Base-by-base conservation (phyloP, 2,113 vertebrate genomes). In the Gallinago media region DNA sequence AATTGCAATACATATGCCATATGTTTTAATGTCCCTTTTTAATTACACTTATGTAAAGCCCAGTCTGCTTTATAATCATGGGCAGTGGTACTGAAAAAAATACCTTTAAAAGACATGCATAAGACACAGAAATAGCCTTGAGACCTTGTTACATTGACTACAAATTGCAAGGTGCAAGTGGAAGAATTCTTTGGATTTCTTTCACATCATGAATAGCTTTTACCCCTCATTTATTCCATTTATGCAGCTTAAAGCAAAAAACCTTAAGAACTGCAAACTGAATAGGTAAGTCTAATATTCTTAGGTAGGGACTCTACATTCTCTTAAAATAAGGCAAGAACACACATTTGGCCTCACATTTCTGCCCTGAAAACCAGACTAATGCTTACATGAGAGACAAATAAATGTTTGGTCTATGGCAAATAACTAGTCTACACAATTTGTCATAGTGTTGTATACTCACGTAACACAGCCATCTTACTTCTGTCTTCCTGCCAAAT, bases 391-490 rank as follows among this genome's bases (percentile, higher is more conserved):
- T 40, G 38, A 77, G 15, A 86, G 34, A 55, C 25, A 92, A 94
- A 90, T 84, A 94, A 95, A 92, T 94, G 63, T 92, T 96, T 96
- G 76, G 76, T 84, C 91, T 92, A 42, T 55, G 67, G 32, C 29
- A 94, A 94, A 63, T 36, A 84, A 59, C 47, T 65, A 46, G 76
- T 84, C 83, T 91, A 91, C 65, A 81, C 65, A 81, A 26, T 29
- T 66, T 80, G 92, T 89, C 29, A 8, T 84, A 34, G 15, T 67
- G 31, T 47, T 91, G 20, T 12, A n/a, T 27, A 59, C 15, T 80
- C 29, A 66, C 0, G 0, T 74, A 89, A 71, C 9, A 55, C 25
- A 81, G 6, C 34, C 79, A 9, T 73, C 42, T 79, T 88, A 75
- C 12, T 15, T 66, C 56, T 36, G 20, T 52, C 58, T 77, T 73